Base-by-base conservation (phyloP, 2,888 invertebrate genomes). In the Gandaritis pyraliata region DNA sequence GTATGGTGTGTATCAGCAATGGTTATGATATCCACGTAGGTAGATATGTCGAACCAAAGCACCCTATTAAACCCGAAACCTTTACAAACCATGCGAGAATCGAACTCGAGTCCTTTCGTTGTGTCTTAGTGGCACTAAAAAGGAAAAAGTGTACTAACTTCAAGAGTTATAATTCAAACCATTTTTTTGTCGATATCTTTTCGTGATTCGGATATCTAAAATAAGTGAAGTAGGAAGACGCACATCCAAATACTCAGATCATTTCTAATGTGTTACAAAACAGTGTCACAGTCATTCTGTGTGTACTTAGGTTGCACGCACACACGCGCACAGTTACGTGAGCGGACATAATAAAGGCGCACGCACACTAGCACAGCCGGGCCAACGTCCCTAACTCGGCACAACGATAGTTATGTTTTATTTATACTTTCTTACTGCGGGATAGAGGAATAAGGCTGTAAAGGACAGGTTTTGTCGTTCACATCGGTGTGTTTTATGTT, bases 391-490 rank as follows among this genome's bases (percentile, higher is more conserved):
- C 89, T 82, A 78, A 77, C 81, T 73, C 77, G 77, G 76, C 75
- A 74, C 67, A 65, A 53, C 75, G 74, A 81, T 87, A 83, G 83
- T 89, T 87, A 87, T 89, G 89, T 90, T 90, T 90, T 91, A 90
- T 92, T 91, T 91, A 90, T 90, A 90, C 90, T 90, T 89, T 90
- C 90, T 89, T 89, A 85, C 67, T 18, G 67, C 76, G 82, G 80
- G 81, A 75, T 76, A 75, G 66, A 63, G 61, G 73, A 58, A 82
- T 55, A 82, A 67, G 69, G 78, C 41, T 53, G 86, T 72, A 79
- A 73, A 84, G 78, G 60, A 74, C 72, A 74, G 76, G 46, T 63
- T 49, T 47, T 29, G 29, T 29, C 6, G n/a, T n/a, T 47, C 29
- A 45, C 18, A 29, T 29, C 23, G 15, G 3, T n/a, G 12, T 33